Conservation (phyloP, 2,113 vertebrate species). For the Nipponia nippon region DNA sequence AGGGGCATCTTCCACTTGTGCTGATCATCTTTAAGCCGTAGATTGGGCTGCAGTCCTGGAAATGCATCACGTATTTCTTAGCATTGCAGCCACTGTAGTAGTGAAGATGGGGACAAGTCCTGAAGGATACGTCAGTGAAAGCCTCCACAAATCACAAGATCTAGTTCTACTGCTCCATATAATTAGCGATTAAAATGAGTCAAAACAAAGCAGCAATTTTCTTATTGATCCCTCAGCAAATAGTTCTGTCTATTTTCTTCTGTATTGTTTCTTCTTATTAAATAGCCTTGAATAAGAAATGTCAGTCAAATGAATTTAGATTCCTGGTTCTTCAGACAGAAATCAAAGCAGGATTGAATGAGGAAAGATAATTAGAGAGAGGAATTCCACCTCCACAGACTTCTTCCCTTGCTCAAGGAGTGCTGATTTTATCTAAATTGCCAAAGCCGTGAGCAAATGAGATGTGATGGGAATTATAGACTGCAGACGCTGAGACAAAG, state of each 20-base stretch:
- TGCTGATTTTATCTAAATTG: conserved; percentile 54
- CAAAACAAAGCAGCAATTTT: conserved; percentile 56
- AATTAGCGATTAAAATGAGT: conserved; percentile 13
- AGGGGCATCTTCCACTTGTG: background rate
- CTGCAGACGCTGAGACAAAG: conserved; percentile 39
- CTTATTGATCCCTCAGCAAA: conserved; percentile 36
- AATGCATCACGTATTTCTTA: background rate
- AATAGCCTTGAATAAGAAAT: conserved; percentile 53
- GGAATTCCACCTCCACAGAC: conserved; percentile 37
- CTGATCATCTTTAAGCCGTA: background rate
- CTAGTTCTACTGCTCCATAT: background rate
- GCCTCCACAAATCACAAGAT: background rate
- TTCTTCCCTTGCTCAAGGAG: conserved; percentile 27
- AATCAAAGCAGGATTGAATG: conserved; percentile 50
- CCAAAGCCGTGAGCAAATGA: conserved; percentile 39
- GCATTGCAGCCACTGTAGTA: background rate
- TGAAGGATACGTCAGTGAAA: background rate
- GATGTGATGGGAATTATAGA: conserved; percentile 39
- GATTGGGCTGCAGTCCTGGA: background rate
- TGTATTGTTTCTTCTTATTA: conserved; percentile 39
- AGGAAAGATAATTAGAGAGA: conserved; percentile 52
- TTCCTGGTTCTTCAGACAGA: conserved; percentile 42
- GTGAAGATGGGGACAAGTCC: background rate
- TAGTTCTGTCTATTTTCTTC: conserved; percentile 50
- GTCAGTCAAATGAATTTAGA: conserved; percentile 46